Base-by-base conservation (phyloP, 2,113 vertebrate species). In the Paramisgurnus dabryanus region DNA sequence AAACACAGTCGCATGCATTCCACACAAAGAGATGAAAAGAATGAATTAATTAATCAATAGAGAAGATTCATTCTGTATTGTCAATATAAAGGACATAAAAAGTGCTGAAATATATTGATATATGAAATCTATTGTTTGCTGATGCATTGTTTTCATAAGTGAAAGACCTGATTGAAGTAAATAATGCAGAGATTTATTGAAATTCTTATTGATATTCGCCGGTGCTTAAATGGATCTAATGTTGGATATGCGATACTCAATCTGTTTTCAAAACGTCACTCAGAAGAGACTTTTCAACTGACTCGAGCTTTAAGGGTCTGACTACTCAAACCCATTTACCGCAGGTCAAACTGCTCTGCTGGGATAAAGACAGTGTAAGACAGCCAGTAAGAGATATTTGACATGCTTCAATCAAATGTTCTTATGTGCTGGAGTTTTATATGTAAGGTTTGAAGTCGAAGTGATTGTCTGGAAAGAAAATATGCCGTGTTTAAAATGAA, bases 11-110 rank as follows among this genome's bases (percentile, higher is more conserved):
- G 18, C 55, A 41, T 15, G 53, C 40, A 71, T 6, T 7, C 2
- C 15, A 68, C 47, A 87, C 82, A 86, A 78, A 79, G 47, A 60
- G 53, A 79, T 68, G 34, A 80, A 82, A 73, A 80, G 40, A 81
- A 71, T 74, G 40, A 81, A 71, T 74, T 41, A 5, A 85, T 79
- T 85, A 67, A 50, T 85, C 67, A 73, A 45, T 15, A 78, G 45
- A 76, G 73, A 87, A 60, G 72, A 71, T 58, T 67, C 55, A 18
- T 63, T 69, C 78, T 75, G 27, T 68, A 57, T 43, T 64, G 34
- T 68, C 67, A 15, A 12, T 41, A 12, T 27, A 77, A 82, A 22
- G 61, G 47, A 73, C 18, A 57, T 49, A 43, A 47, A 45, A 34
- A 34, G 27, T 34, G 27, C 3, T 34, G 22, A 22, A 22, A 22